Evolutionary conservation across 1,140 invertebrate genomes (phyloP).

Genomic region (Eueides isabella): DNA sequence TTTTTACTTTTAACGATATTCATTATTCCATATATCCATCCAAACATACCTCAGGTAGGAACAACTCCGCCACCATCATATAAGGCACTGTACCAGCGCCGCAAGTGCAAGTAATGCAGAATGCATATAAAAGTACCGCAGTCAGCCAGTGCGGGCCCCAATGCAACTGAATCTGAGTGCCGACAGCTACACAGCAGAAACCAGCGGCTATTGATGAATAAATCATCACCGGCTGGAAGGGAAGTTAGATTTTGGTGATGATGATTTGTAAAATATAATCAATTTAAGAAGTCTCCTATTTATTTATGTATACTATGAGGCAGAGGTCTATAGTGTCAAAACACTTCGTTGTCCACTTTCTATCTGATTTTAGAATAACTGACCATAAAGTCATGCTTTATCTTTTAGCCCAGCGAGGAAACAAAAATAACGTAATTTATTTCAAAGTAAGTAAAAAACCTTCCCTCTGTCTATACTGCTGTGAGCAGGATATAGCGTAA

Average conservation of each 20-base stretch:
- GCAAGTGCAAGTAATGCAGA: constrained; percentile 49
- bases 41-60: constrained; percentile 61
- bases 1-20: too few relatives aligned
- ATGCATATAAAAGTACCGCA: constrained; percentile 53
- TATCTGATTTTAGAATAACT: too few relatives aligned
- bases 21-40: too few relatives aligned
- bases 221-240: constrained; percentile 56
- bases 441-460: neutral
- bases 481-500: neutral
- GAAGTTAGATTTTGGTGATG: constrained; percentile 16
- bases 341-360: too few relatives aligned
- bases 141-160: constrained; percentile 66
- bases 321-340: too few relatives aligned
- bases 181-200: constrained; percentile 51
- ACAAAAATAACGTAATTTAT: too few relatives aligned
- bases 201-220: constrained; percentile 52
- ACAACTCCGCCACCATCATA: constrained; percentile 57
- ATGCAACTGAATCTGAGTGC: constrained; percentile 57
- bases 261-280: too few relatives aligned
- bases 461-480: neutral
- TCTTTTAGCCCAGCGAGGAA: too few relatives aligned
- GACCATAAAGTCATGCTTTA: too few relatives aligned
- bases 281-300: too few relatives aligned
- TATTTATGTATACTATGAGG: too few relatives aligned
- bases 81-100: constrained; percentile 66